phyloP scores from a whole-genome alignment of 2,113 vertebrate genomes.

The Rhagologus leucostigma region DNA sequence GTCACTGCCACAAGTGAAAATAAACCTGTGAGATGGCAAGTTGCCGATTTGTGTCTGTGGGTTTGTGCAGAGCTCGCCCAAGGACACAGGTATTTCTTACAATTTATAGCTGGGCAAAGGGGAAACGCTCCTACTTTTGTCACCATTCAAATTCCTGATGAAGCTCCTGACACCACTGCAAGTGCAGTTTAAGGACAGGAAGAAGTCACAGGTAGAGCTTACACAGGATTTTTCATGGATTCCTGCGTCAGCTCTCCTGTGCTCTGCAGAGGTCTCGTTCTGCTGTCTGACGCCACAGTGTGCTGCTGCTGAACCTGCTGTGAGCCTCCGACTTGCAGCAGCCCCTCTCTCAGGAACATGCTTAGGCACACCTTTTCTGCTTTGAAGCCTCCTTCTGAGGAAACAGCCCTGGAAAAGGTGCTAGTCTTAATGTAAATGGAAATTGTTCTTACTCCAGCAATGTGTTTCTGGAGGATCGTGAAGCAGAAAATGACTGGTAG shows the following conservation, averaged over 20 bases:
- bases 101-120: not conserved
- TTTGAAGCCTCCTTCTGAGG: not conserved
- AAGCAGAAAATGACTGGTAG: not conserved
- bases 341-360: not conserved
- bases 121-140: not conserved
- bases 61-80: not conserved
- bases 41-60: not conserved
- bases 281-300: rapidly evolving
- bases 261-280: not conserved
- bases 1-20: not conserved
- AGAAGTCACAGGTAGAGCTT: not conserved
- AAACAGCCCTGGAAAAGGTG: not conserved
- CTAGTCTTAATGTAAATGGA: not conserved
- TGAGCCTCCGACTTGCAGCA: not conserved
- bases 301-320: not conserved
- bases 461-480: not conserved
- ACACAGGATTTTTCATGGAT: not conserved
- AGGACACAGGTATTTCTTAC: not conserved
- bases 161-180: not conserved
- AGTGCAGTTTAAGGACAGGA: not conserved
- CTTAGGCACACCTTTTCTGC: not conserved
- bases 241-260: not conserved
- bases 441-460: not conserved
- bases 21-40: not conserved
- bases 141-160: not conserved